A percentile compares a stretch with the other conserved stretches of the same genome.
phyloP scores from a whole-genome alignment of 2,797 vertebrate genomes.

The Alosa sapidissima region DNA sequence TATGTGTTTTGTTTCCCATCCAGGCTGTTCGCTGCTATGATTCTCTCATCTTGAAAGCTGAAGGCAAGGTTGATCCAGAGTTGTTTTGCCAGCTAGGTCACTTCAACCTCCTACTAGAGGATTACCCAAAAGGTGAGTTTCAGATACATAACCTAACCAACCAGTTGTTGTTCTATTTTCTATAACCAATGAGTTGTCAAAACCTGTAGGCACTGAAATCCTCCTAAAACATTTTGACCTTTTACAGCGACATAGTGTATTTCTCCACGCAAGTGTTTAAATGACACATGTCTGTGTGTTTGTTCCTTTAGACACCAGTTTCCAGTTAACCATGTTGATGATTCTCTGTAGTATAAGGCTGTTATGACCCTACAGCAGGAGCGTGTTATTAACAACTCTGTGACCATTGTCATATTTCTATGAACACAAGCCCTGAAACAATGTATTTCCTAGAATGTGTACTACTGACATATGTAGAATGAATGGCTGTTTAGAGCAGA shows the following conservation, averaged over 20 bases:
- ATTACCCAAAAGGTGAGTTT: conserved; percentile 95
- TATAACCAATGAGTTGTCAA: neutral
- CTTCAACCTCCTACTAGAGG: conserved; percentile 98
- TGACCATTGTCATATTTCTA: neutral
- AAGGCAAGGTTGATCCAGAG: conserved; percentile 97
- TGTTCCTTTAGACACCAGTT: neutral
- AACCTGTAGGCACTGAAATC: neutral
- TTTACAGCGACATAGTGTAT: neutral
- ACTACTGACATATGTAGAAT: neutral
- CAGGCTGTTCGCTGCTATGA: conserved; percentile 96
- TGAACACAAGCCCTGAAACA: neutral
- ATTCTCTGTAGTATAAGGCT: neutral
- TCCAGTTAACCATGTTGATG: neutral
- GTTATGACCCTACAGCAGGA: neutral
- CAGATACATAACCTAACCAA: no score
- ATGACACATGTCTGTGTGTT: neutral
- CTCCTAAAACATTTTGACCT: neutral
- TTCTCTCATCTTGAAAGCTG: conserved; percentile 93
- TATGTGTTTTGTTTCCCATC: conserved; percentile 56
- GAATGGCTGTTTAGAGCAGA: neutral
- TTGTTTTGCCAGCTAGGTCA: conserved; percentile 98
- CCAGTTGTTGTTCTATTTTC: no score
- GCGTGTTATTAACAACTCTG: neutral
- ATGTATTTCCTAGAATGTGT: neutral
- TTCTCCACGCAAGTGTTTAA: neutral